Base-by-base conservation (phyloP, 2,888 invertebrate species). In the Drosophila diplacantha region DNA sequence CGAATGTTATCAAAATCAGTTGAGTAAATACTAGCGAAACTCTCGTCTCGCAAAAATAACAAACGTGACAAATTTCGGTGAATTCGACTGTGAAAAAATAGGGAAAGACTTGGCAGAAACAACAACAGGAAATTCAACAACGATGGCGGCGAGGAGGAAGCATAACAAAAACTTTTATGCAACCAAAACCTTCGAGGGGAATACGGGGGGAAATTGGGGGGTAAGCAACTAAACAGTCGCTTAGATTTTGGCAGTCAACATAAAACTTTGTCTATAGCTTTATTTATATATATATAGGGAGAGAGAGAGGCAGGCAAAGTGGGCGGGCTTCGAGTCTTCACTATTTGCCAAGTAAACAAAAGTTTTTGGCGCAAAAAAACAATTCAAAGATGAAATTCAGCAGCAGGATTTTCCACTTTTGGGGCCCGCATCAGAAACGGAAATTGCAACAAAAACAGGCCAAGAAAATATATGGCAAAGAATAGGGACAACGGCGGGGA, bases 1-100 rank as follows among this genome's bases (percentile, higher is more conserved):
- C 76, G 81, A 85, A 85, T 85, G 85, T 85, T 85, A 86, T 85
- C 85, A 86, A 86, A 85, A 85, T 85, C 85, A 85, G 85, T 85
- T 86, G 80, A 75, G 86, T 86, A 85, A 85, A 85, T 85, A 85
- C 76, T 65, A 71, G 72, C 72, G 34, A 66, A 68, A 63, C 65
- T 56, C 49, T 78, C 63, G 59, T 58, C 56, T 77, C 60, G 75
- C 68, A 81, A 83, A 83, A 81, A 82, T 73, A 84, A 85, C 79
- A 84, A 84, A 85, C 85, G 85, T 85, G 86, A 86, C 86, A 85
- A 82, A 78, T 85, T 84, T 85, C 64, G 81, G 83, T 84, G 83
- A 84, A 85, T 77, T 85, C 83, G 79, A 74, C 74, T 74, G 79
- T 73, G 66, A 76, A 83, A 74, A 81, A 74, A 72, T 67, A 44